These are phyloP conservation scores for Eremobia ochroleuca DNA, from an alignment of 2,888 invertebrate species.

Conservation along the genomic window DNA sequence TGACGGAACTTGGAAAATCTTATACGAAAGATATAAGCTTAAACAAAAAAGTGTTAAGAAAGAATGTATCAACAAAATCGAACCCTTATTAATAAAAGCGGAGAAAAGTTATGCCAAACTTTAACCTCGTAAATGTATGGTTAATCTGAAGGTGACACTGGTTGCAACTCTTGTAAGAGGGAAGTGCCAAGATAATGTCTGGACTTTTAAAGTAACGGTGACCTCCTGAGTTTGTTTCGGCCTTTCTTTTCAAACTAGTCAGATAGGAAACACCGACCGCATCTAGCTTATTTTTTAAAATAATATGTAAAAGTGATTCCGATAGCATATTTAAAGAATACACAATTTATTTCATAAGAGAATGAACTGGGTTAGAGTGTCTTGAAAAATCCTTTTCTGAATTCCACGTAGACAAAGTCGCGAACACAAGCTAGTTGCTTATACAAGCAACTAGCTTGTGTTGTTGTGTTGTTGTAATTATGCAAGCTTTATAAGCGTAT, in stretches of 20 bases:
- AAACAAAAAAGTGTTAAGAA: not conserved
- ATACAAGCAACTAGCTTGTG: too few relatives aligned
- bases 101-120: not conserved
- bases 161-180: not conserved
- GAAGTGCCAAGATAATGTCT: too few relatives aligned
- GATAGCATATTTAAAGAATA: too few relatives aligned
- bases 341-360: not conserved
- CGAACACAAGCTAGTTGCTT: not conserved
- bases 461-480: too few relatives aligned
- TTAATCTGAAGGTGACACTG: not conserved
- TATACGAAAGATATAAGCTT: not conserved
- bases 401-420: too few relatives aligned
- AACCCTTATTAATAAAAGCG: not conserved
- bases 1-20: not conserved
- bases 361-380: not conserved
- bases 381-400: not conserved
- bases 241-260: too few relatives aligned
- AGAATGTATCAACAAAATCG: not conserved
- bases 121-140: not conserved
- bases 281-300: too few relatives aligned
- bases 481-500: too few relatives aligned
- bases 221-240: too few relatives aligned
- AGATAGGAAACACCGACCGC: too few relatives aligned
- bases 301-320: too few relatives aligned
- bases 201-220: too few relatives aligned